Base-by-base conservation (phyloP, 2,113 vertebrate species). In the Tauraco erythrolophus region DNA sequence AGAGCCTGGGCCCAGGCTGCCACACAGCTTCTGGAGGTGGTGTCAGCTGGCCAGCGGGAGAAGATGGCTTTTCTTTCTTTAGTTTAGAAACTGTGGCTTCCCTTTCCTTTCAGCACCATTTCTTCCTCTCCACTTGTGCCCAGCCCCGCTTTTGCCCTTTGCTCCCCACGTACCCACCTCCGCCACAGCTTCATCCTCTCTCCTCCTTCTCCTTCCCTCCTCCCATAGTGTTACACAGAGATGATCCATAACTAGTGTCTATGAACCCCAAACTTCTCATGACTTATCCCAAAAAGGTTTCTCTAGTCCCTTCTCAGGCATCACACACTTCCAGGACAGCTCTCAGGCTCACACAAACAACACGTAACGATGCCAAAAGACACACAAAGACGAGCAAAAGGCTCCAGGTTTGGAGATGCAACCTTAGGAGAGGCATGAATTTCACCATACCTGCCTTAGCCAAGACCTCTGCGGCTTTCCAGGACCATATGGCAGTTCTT, bases 361-460 rank as follows among this genome's bases (percentile, higher is more conserved):
- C 28, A 45, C 0, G 0, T 9, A 28, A 37, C 0, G 0, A 58
- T 9, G 25, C 50, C 41, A 48, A 9, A 39, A 78, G 60, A 84
- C 75, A 21, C 30, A 39, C 19, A 24, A 66, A 41, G 22, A 22
- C 1, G 7, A 89, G 23, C 35, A 83, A 46, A 68, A 90, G 37
- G 24, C 25, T 60, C 56, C 65, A 43, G 33, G 48, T 53, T 75
- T 62, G 53, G 66, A 76, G 21, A 14, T 3, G 25, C 2, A 4
- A n/a, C 75, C 17, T 70, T 22, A 24, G 39, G 31, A 85, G 66
- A 72, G 46, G 58, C 45, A 58, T 2, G 11, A 61, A 82, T 35
- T 51, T 68, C 30, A 24, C 7, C 2, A 15, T 7, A 53, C 19
- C 48, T 35, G 66, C 70, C 62, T 46, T 27, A 77, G 37, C 70